Evolutionary conservation across 92 coral and sea anemone genomes (phyloP).

Genomic region (Umimayanthus kanabou): DNA sequence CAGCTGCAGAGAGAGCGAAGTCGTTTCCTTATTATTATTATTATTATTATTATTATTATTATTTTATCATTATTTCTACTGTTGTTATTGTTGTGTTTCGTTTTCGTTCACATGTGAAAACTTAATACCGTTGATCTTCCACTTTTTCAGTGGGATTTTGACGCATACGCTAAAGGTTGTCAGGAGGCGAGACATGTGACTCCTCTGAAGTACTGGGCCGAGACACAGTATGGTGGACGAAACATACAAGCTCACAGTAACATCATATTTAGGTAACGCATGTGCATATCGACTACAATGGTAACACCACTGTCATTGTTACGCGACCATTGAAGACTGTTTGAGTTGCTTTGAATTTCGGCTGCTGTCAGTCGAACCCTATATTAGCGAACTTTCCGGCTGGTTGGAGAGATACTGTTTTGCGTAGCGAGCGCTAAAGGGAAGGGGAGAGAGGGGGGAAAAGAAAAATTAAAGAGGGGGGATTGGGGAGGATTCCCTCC

Average conservation of each 20-base stretch:
- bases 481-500: too few species aligned
- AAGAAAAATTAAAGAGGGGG: too few species aligned
- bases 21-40: neutral
- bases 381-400: too few species aligned
- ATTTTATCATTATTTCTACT: neutral
- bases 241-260: slow-evolving; percentile 86
- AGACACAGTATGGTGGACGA: slow-evolving; percentile 87
- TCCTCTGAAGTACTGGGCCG: slow-evolving; percentile 91
- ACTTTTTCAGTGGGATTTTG: slow-evolving; percentile 85
- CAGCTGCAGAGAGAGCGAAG: too few species aligned
- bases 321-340: neutral
- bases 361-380: neutral
- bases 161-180: slow-evolving; percentile 70
- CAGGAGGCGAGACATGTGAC: slow-evolving; percentile 72
- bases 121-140: neutral
- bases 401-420: too few species aligned
- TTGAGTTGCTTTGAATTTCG: neutral
- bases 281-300: neutral
- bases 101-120: neutral
- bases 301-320: neutral
- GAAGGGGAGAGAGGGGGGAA: too few species aligned
- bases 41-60: neutral
- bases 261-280: slow-evolving; percentile 86
- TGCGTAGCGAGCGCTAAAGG: too few species aligned
- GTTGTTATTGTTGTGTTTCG: neutral